Conservation (phyloP, 2,797 vertebrate genomes). For the Anabas testudineus region DNA sequence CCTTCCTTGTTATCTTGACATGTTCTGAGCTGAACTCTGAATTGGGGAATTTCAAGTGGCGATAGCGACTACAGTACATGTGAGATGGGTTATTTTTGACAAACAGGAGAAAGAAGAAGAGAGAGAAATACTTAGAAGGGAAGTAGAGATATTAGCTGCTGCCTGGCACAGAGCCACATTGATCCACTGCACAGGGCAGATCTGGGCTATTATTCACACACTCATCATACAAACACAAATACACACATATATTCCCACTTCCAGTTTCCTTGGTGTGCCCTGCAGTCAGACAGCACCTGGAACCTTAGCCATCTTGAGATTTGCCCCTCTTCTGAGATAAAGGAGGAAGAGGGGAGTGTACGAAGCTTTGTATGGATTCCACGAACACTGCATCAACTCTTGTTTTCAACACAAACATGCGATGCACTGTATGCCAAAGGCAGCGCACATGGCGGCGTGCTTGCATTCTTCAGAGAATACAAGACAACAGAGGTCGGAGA, state of each 20-base stretch:
- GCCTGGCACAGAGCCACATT: slow-evolving; percentile 68
- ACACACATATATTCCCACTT: slow-evolving; percentile 26
- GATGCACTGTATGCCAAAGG: slow-evolving; percentile 31
- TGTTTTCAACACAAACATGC: slow-evolving; percentile 20
- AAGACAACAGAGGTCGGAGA: slow-evolving; percentile 40
- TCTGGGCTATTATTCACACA: slow-evolving; percentile 60
- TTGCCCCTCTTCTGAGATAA: slow-evolving; percentile 42
- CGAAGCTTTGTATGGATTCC: slow-evolving; percentile 39
- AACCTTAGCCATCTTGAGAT: slow-evolving; percentile 46
- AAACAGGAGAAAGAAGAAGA: slow-evolving; percentile 20
- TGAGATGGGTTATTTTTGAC: not conserved
- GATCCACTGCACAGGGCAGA: slow-evolving; percentile 67
- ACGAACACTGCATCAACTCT: slow-evolving; percentile 3
- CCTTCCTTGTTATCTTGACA: not conserved
- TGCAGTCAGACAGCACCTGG: slow-evolving; percentile 67
- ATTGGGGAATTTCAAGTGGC: not conserved
- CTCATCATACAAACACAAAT: slow-evolving; percentile 29
- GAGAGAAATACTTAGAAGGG: slow-evolving; percentile 59
- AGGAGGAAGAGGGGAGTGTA: slow-evolving; percentile 28
- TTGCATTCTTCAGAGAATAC: slow-evolving; percentile 14
- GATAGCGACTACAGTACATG: too few relatives aligned
- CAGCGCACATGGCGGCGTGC: too few relatives aligned
- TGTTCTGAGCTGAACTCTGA: slow-evolving; percentile 1
- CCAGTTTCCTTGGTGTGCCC: slow-evolving; percentile 57
- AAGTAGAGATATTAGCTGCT: slow-evolving; percentile 48